Evolutionary conservation across 1,140 invertebrate species (phyloP).

Genomic region (Condylostylus longicornis): DNA sequence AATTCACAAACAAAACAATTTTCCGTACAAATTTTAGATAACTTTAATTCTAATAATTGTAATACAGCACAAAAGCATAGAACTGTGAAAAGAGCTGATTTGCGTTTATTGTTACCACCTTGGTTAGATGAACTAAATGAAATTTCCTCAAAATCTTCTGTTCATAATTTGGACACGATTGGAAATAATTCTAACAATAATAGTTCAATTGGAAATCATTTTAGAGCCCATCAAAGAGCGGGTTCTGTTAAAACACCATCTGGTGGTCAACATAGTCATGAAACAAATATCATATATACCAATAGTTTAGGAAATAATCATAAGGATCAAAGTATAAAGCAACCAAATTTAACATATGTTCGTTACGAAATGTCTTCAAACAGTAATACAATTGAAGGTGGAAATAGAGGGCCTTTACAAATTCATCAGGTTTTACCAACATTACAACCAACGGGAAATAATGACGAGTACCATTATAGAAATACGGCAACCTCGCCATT

Average conservation of each 20-base stretch:
- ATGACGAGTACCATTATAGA: constrained; percentile 32
- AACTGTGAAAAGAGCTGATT: constrained; percentile 73
- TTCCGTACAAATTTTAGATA: constrained; percentile 50
- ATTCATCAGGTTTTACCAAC: constrained; percentile 19
- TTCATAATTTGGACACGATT: neutral
- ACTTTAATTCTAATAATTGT: too few relatives aligned
- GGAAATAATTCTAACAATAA: neutral
- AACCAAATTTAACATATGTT: too few relatives aligned
- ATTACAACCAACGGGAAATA: constrained; percentile 21
- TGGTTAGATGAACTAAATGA: constrained; percentile 91
- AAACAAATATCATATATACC: constrained; percentile 9
- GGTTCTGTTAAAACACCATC: constrained; percentile 2
- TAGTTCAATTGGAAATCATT: neutral
- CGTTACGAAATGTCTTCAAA: too few relatives aligned
- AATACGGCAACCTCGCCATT: constrained; percentile 30
- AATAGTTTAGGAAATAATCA: constrained; percentile 10
- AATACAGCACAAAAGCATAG: neutral
- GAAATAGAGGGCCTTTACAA: constrained; percentile 6
- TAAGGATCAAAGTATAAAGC: too few relatives aligned
- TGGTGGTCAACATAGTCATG: constrained; percentile 4
- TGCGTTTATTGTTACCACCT: constrained; percentile 78
- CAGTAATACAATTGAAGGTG: too few relatives aligned
- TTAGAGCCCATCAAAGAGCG: neutral
- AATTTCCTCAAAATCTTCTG: constrained; percentile 20
- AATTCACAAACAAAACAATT: constrained; percentile 55